These are phyloP conservation scores for Hozukius guyotensis DNA, from an alignment of 2,797 vertebrate genomes.

Conservation along the genomic window DNA sequence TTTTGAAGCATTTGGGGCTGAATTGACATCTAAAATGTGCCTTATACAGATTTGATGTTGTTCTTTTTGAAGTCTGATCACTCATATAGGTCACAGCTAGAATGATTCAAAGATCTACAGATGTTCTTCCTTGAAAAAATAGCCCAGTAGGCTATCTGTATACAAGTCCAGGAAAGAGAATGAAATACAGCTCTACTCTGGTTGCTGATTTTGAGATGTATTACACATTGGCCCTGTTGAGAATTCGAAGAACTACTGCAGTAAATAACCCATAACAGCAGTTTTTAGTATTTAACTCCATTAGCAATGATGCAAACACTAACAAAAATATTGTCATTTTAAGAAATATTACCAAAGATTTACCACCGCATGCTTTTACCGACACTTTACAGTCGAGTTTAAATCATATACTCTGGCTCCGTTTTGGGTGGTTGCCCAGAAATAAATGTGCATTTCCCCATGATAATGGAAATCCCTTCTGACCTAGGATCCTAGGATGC, in stretches of 20 bases:
- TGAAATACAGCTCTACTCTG: not conserved
- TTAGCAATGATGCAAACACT: conserved; percentile 12
- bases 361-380: conserved; percentile 11
- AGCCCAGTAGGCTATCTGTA: not conserved
- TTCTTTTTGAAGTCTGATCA: not conserved
- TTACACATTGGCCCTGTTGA: not conserved
- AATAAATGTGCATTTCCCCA: conserved; percentile 10
- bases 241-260: not conserved
- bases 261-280: not conserved
- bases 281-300: conserved; percentile 9
- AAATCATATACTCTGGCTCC: not conserved
- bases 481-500: not conserved
- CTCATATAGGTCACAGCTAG: not conserved
- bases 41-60: too few relatives aligned
- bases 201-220: not conserved
- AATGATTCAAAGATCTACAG: not conserved
- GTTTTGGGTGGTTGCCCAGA: conserved; percentile 27
- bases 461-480: conserved; percentile 10
- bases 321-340: not conserved
- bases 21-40: not conserved
- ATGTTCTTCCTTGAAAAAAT: not conserved
- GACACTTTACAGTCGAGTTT: conserved; percentile 1
- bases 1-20: not conserved
- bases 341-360: conserved; percentile 17
- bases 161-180: not conserved